Evolutionary conservation across 2,797 vertebrate genomes (phyloP).

Genomic region (Lepus townsendii): DNA sequence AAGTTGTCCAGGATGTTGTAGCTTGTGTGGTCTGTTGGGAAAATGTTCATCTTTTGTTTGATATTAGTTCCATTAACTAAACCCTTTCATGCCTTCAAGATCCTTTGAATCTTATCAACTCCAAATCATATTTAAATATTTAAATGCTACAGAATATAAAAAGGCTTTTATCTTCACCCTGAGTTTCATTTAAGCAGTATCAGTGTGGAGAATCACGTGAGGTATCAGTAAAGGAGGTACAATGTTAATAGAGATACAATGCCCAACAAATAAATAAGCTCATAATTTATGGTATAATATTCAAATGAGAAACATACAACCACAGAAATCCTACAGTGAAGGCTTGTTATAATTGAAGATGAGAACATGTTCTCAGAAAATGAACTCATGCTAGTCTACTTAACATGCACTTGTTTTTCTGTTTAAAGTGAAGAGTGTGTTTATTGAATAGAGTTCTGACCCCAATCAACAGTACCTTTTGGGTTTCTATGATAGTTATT

Average conservation of each 20-base stretch:
- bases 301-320: neutral
- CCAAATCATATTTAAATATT: conserved; percentile 1
- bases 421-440: conserved; percentile 7
- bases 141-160: neutral
- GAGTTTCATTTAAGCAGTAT: conserved; percentile 9
- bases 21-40: neutral
- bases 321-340: neutral
- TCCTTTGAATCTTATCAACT: neutral
- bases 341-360: neutral
- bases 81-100: neutral
- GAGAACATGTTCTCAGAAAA: conserved; percentile 15
- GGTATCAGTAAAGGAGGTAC: neutral
- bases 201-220: neutral
- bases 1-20: neutral
- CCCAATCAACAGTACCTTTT: neutral
- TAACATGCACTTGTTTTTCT: neutral
- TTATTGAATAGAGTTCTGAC: conserved; percentile 56
- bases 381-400: neutral
- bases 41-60: neutral
- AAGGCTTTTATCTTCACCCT: neutral
- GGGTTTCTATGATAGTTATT: conserved; percentile 43
- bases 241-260: neutral
- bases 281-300: neutral
- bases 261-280: neutral
- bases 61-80: neutral